phyloP scores from a whole-genome alignment of 2,888 invertebrate species.

The Elmis aenea region DNA sequence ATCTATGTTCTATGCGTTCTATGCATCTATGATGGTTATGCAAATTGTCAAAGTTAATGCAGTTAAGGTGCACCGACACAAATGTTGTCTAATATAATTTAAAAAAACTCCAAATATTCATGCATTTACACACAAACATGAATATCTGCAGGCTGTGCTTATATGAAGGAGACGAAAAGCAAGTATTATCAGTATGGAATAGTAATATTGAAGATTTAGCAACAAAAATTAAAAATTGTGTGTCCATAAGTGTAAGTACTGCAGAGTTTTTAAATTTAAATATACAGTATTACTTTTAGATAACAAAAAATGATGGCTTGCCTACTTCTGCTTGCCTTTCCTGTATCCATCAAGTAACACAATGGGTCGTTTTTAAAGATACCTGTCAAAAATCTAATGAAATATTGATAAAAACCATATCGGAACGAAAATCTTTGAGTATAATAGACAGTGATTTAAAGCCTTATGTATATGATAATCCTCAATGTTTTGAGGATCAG shows the following conservation, averaged over 20 bases:
- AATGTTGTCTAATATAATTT: too few relatives aligned
- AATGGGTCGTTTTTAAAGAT: constrained; percentile 32
- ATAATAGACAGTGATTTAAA: too few relatives aligned
- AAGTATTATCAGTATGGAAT: constrained; percentile 27
- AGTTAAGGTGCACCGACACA: too few relatives aligned
- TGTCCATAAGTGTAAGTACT: constrained; percentile 30
- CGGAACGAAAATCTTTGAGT: background rate
- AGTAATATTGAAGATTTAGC: constrained; percentile 27
- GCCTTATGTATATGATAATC: too few relatives aligned
- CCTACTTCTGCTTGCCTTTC: constrained; percentile 28
- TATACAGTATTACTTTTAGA: constrained; percentile 21
- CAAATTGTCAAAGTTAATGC: too few relatives aligned
- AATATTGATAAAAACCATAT: constrained; percentile 17
- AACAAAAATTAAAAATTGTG: constrained; percentile 31
- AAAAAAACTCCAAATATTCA: too few relatives aligned
- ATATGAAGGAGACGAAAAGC: constrained; percentile 23
- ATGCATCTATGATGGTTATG: too few relatives aligned
- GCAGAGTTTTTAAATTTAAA: background rate
- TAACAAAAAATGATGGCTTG: constrained; percentile 26
- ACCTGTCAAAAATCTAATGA: constrained; percentile 31
- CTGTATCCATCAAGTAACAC: constrained; percentile 30
- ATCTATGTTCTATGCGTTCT: too few relatives aligned
- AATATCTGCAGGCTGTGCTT: constrained; percentile 35
- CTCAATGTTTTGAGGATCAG: too few relatives aligned
- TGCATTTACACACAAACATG: too few relatives aligned